Evolutionary conservation across 2,888 invertebrate species (phyloP).

Genomic region (Metallyticus violacea): DNA sequence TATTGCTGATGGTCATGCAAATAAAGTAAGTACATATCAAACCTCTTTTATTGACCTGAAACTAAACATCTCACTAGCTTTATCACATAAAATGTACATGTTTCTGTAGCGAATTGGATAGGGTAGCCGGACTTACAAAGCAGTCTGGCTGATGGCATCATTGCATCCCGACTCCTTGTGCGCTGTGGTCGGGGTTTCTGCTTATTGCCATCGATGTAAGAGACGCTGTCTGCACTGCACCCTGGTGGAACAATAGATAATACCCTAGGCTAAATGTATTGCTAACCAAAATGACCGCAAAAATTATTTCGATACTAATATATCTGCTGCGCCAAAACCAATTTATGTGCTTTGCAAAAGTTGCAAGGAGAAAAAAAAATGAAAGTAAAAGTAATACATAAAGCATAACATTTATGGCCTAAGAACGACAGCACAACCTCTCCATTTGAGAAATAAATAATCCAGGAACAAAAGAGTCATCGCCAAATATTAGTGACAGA

Average conservation of each 20-base stretch:
- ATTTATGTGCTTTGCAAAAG: too few relatives aligned
- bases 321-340: background rate
- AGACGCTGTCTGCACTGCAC: conserved; percentile 27
- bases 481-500: too few relatives aligned
- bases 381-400: too few relatives aligned
- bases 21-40: background rate
- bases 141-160: conserved; percentile 3
- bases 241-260: conserved; percentile 22
- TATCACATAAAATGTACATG: background rate
- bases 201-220: conserved; percentile 1
- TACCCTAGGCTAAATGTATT: background rate
- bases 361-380: too few relatives aligned
- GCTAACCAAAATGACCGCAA: background rate
- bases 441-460: too few relatives aligned
- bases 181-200: conserved; percentile 20
- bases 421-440: too few relatives aligned
- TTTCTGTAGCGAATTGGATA: background rate
- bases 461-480: too few relatives aligned
- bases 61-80: background rate
- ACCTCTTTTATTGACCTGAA: background rate
- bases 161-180: conserved; percentile 22
- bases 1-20: background rate
- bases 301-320: background rate
- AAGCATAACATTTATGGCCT: too few relatives aligned
- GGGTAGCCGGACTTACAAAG: conserved; percentile 7